Conservation (phyloP, 1,140 invertebrate genomes). For the Antheraea pernyi region DNA sequence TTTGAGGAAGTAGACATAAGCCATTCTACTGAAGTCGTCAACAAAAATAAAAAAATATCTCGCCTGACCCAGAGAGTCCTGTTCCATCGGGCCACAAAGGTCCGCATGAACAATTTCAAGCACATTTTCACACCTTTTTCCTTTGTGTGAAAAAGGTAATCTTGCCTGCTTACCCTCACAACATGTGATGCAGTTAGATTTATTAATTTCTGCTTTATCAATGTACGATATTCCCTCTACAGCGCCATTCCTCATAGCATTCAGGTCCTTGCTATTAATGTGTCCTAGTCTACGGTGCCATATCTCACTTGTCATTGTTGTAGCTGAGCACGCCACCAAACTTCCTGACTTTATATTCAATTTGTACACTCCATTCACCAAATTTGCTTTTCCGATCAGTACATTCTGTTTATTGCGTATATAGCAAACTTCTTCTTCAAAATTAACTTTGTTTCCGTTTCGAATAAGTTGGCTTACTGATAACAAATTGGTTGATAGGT, state of each 20-base stretch:
- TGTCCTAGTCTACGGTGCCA: conserved; percentile 32
- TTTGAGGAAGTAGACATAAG: conserved; percentile 23
- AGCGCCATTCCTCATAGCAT: conserved; percentile 17
- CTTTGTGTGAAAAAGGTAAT: conserved; percentile 9
- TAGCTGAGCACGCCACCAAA: conserved; percentile 1
- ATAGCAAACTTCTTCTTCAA: conserved; percentile 26
- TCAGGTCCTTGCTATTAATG: conserved; percentile 20
- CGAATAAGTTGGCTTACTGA: conserved; percentile 6
- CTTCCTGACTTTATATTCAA: not conserved
- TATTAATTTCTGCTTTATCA: conserved; percentile 7
- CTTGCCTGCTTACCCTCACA: conserved; percentile 19
- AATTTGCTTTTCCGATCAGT: conserved; percentile 7
- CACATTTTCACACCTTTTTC: conserved; percentile 12
- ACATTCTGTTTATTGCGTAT: conserved; percentile 31
- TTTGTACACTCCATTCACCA: conserved; percentile 15
- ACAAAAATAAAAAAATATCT: conserved; percentile 29
- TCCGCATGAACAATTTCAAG: conserved; percentile 37
- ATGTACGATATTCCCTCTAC: conserved; percentile 9
- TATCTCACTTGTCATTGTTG: not conserved
- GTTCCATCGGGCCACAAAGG: conserved; percentile 24
- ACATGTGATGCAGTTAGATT: conserved; percentile 4
- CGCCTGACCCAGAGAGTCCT: conserved; percentile 16
- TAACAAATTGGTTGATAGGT: conserved; percentile 5
- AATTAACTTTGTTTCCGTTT: conserved; percentile 14
- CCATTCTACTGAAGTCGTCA: conserved; percentile 27